Evolutionary conservation across 2,888 invertebrate genomes (phyloP), one percentile per base, ranked within the genome.

Genomic region (Philopedon plagiatum): DNA sequence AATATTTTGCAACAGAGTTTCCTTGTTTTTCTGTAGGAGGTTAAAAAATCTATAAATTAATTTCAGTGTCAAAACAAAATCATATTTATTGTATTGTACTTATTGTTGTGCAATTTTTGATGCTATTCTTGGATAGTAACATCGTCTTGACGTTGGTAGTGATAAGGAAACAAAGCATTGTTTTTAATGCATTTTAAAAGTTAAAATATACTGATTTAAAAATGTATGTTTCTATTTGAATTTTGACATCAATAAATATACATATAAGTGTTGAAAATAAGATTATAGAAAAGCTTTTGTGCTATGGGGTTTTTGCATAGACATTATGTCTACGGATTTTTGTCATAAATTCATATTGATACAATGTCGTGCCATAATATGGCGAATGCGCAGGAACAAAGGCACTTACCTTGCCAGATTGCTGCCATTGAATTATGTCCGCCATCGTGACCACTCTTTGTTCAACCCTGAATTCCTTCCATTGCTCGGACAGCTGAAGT

Each of bases 371-470:
- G n/a, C n/a, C n/a, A n/a, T n/a, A n/a, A n/a, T n/a, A n/a, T n/a
- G n/a, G n/a, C n/a, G n/a, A n/a, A n/a, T n/a, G n/a, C 8, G 15
- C 13, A 37, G 13, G 34, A 19, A n/a, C 5, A 2, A 57, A 4
- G 13, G 19, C 15, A 72, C 91, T 89, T 88, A 98, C 98, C 87
- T 95, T 90, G 78, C 94, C 94, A 84, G 95, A 90, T 65, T 91
- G 89, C 69, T 93, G 87, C 63, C 95, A 90, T 75, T 91, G 87
- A 49, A 91, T 86, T 18, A 99, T 82, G 82, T 93, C 92, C 9
- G 87, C 86, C 98, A 99, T 99, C 9, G 94, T 95, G 73, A 98
- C 89, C 57, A 86, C 86, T 77, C 92, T 89, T 85, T 98, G 96
- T 39, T 89, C 89, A 5, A 98, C 93, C 82, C 92, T 91, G 79